A percentile compares a stretch with the other conserved stretches of the same genome.
These are phyloP conservation scores for Pyrochroa serraticornis DNA, from an alignment of 2,888 invertebrate species.

Conservation along the genomic window DNA sequence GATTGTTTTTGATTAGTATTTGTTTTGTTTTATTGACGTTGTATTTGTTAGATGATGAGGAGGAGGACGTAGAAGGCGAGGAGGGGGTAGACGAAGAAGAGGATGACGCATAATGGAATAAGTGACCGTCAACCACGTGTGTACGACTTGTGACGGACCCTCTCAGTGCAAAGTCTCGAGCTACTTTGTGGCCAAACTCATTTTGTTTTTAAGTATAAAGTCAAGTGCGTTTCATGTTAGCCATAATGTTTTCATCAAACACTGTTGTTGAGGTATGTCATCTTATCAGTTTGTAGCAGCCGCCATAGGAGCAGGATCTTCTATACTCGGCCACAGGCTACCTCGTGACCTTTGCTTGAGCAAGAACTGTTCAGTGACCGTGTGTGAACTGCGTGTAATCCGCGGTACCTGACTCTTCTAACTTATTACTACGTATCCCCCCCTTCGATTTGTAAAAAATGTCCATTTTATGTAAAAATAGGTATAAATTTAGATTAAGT, in stretches of 20 bases:
- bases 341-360: slow-evolving; percentile 48
- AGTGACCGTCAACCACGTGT: slow-evolving; percentile 45
- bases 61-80: slow-evolving; percentile 57
- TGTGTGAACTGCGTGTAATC: slow-evolving; percentile 46
- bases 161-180: slow-evolving; percentile 52
- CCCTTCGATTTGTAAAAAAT: slow-evolving; percentile 60
- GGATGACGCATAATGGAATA: slow-evolving; percentile 57
- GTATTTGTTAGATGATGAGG: slow-evolving; percentile 50
- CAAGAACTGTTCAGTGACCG: slow-evolving; percentile 47
- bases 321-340: slow-evolving; percentile 47
- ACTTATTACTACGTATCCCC: slow-evolving; percentile 57
- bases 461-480: slow-evolving; percentile 62
- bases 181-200: slow-evolving; percentile 50
- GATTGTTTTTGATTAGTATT: slow-evolving; percentile 8
- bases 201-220: slow-evolving; percentile 20
- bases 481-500: slow-evolving; percentile 60
- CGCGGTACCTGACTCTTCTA: slow-evolving; percentile 54
- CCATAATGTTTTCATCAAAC: slow-evolving; percentile 21
- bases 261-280: slow-evolving; percentile 7
- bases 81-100: slow-evolving; percentile 57
- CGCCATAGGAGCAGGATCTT: slow-evolving; percentile 24
- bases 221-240: slow-evolving; percentile 42
- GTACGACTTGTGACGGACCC: slow-evolving; percentile 49
- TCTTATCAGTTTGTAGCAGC: slow-evolving; percentile 14
- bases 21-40: slow-evolving; percentile 5